Base-by-base conservation (phyloP, 2,888 invertebrate genomes). In the Agonopterix heracliana region DNA sequence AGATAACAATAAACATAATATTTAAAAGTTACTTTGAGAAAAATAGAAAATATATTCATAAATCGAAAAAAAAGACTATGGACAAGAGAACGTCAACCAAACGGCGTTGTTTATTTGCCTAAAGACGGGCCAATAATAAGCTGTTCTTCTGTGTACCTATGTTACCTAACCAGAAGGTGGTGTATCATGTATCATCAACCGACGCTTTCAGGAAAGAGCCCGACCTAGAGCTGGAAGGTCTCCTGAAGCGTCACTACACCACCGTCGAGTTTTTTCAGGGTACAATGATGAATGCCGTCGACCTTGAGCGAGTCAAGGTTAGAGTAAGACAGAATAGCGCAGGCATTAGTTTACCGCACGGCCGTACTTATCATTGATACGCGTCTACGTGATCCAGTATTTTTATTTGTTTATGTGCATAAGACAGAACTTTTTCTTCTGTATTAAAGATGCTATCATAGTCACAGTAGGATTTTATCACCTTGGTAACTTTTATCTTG, bases 261-360 rank as follows among this genome's bases (percentile, higher is more conserved):
- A 99, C 99, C 89, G 99, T 98, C 93, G 98, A 98, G 94, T 99
- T 99, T 95, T 99, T 99, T 96, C 99, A 99, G 94, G 99, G 99
- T 90, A 98, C 98, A 88, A 99, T 99, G 93, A 99, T 99, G 99
- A 99, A 99, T 92, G 98, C 99, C 80, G 98, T 99, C 91, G 99
- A 99, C 93, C 95, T 99, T 93, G 98, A 98, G 89, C 92, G 99
- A 91, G 99, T 99, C 91, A 99, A 99, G 96, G 97, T 97, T 96
- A 91, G 91, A 82, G 79, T 79, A 80, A 79, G 79, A 84, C 66
- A 73, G 76, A 77, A 75, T 87, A 88, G 83, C 67, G 71, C 83
- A 81, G 88, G 81, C 86, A 84, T 86, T 89, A 88, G 88, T 79
- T 71, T 71, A 75, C 68, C 78, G 88, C 89, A 89, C 89, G 89